These are phyloP conservation scores for Acromyrmex heyeri DNA, from an alignment of 1,140 invertebrate genomes.

Conservation along the genomic window DNA sequence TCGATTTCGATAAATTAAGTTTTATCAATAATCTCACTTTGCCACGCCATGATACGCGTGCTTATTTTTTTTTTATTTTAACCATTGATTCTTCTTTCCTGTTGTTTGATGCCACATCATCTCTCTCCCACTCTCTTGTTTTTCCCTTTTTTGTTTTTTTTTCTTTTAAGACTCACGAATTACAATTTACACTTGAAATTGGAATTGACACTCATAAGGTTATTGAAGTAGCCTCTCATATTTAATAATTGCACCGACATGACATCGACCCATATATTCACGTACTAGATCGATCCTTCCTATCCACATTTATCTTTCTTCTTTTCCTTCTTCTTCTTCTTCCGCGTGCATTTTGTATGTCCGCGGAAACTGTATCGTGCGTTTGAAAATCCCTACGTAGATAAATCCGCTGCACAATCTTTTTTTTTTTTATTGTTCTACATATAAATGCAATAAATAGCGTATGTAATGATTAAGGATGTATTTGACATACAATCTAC, in stretches of 20 bases:
- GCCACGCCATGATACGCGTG: conserved; percentile 77
- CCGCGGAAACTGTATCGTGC: conserved; percentile 26
- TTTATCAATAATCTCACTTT: conserved; percentile 86
- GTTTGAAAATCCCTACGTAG: conserved; percentile 24
- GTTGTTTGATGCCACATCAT: conserved; percentile 57
- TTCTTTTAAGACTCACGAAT: conserved; percentile 77
- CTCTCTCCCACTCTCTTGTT: conserved; percentile 54
- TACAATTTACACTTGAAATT: conserved; percentile 84
- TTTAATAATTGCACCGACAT: conserved; percentile 85
- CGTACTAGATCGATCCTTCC: conserved; percentile 52
- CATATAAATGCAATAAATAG: conserved; percentile 57
- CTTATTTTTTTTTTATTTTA: conserved; percentile 71
- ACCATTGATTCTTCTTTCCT: conserved; percentile 65
- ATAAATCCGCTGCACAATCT: conserved; percentile 34
- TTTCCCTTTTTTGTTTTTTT: conserved; percentile 68
- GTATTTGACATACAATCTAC: no score
- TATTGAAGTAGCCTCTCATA: conserved; percentile 85
- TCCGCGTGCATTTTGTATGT: neutral
- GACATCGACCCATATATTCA: conserved; percentile 75
- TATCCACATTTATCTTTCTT: neutral
- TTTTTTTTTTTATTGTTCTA: conserved; percentile 50
- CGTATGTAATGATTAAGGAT: conserved; percentile 38
- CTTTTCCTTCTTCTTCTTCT: neutral
- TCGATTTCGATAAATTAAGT: conserved; percentile 77
- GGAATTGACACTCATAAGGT: conserved; percentile 87